phyloP scores from a whole-genome alignment of 2,797 vertebrate genomes.

The Anabacerthia variegaticeps region DNA sequence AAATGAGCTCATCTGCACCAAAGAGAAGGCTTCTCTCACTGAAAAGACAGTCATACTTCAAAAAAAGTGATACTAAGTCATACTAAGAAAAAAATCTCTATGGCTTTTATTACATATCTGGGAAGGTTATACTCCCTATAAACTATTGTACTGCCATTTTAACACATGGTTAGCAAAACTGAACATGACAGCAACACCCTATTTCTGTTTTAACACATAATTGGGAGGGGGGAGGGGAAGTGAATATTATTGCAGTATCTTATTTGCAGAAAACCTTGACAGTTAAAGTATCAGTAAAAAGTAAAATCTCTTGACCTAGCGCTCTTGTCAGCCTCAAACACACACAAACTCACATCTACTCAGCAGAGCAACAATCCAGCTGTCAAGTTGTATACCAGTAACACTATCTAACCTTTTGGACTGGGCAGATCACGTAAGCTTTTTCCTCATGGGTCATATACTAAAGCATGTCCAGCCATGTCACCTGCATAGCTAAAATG shows the following conservation, averaged over 20 bases:
- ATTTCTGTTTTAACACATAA: background rate
- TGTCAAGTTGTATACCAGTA: background rate
- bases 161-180: background rate
- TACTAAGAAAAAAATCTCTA: background rate
- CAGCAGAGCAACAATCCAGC: background rate
- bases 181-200: background rate
- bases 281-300: background rate
- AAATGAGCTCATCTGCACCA: background rate
- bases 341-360: background rate
- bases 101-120: background rate
- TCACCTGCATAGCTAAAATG: background rate
- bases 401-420: background rate
- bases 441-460: background rate
- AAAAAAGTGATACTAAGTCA: too few relatives aligned
- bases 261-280: background rate
- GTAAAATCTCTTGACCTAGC: background rate
- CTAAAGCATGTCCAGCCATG: background rate
- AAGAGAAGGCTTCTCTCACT: background rate
- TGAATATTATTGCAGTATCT: background rate
- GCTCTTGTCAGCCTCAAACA: background rate
- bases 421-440: fast-evolving
- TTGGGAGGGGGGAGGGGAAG: background rate
- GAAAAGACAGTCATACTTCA: background rate
- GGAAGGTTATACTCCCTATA: background rate
- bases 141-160: background rate